A percentile compares a stretch with the other conserved stretches of the same genome.
Evolutionary conservation across 2,113 vertebrate genomes (phyloP).

Genomic region (Hemicordylus capensis): DNA sequence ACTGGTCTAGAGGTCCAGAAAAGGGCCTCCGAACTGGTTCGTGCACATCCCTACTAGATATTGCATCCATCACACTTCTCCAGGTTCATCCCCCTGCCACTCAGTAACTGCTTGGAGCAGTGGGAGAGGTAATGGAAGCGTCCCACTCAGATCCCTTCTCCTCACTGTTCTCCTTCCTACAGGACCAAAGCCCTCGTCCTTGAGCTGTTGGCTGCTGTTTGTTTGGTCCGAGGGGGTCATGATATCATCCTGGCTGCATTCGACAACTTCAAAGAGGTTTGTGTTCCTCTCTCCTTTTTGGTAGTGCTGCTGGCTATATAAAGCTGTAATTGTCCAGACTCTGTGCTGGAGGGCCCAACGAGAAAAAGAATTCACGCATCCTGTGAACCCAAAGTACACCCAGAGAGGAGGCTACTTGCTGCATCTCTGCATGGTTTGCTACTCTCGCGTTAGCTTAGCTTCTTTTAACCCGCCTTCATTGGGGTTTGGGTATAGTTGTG

Average conservation of each 20-base stretch:
- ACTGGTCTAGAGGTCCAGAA: too few species aligned
- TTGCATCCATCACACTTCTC: background rate
- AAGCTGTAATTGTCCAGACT: background rate
- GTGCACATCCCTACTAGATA: too few species aligned
- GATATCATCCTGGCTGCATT: conserved; percentile 94
- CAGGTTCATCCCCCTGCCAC: background rate
- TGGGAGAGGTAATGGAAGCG: too few species aligned
- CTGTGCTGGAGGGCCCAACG: too few species aligned
- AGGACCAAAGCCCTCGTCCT: conserved; percentile 95
- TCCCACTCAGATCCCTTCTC: rapidly evolving
- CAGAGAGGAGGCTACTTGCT: background rate
- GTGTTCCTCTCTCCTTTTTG: conserved; percentile 2
- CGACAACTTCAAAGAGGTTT: conserved; percentile 91
- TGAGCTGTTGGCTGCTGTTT: conserved; percentile 93
- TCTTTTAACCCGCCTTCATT: background rate
- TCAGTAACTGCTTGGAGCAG: background rate
- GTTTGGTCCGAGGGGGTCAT: conserved; percentile 92
- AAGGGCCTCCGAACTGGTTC: too few species aligned
- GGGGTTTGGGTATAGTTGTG: background rate
- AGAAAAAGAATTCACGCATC: background rate
- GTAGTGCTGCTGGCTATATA: background rate
- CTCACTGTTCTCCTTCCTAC: background rate
- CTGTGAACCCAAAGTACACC: background rate
- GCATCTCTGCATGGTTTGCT: background rate
- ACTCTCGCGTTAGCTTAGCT: background rate